Conservation (phyloP, 1,140 invertebrate species). For the Ylistrum balloti region DNA sequence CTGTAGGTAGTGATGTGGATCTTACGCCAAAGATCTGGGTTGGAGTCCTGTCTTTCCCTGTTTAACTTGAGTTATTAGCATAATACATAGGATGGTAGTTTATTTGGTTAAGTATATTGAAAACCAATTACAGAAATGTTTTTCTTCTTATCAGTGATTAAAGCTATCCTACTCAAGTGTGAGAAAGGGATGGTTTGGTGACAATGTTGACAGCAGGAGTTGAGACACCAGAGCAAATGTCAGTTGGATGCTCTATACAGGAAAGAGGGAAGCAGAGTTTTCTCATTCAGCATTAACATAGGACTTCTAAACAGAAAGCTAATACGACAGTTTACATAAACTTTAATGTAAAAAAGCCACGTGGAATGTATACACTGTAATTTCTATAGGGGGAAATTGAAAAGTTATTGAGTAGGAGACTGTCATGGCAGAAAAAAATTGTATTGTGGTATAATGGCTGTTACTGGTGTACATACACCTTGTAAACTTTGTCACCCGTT, state of each 20-base stretch:
- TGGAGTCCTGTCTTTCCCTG: too few species aligned
- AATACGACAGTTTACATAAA: conserved; percentile 18
- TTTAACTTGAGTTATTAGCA: background rate
- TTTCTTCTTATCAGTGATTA: background rate
- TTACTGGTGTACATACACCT: background rate
- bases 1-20: too few species aligned
- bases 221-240: too few species aligned
- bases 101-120: background rate
- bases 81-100: background rate
- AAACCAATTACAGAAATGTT: background rate
- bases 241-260: conserved; percentile 19
- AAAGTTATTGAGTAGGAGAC: background rate
- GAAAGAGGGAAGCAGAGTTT: background rate
- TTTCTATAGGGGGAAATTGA: background rate
- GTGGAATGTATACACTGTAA: background rate
- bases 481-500: background rate
- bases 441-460: background rate
- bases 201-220: too few species aligned
- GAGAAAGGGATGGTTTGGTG: background rate
- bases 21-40: too few species aligned
- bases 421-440: background rate
- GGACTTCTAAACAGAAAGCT: background rate
- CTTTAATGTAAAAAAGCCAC: background rate
- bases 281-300: background rate
- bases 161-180: background rate